These are phyloP conservation scores for Apamea epomidion DNA, from an alignment of 2,888 invertebrate species.

Conservation along the genomic window DNA sequence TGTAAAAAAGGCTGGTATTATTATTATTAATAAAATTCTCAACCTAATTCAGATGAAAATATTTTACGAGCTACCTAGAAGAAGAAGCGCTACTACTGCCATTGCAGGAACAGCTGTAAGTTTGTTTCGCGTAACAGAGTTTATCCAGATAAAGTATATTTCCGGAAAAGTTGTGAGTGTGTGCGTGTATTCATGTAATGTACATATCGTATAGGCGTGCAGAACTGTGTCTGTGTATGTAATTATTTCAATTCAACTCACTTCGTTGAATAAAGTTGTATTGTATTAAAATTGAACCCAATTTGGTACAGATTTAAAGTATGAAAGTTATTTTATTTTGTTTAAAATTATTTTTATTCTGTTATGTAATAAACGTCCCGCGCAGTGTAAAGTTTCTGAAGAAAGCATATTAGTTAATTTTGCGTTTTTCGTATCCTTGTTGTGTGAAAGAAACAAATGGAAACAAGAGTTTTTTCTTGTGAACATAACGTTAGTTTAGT, in stretches of 20 bases:
- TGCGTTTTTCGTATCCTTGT: slow-evolving; percentile 53
- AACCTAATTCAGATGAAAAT: background rate
- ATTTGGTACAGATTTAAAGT: slow-evolving; percentile 33
- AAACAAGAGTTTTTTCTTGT: slow-evolving; percentile 63
- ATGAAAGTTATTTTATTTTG: slow-evolving; percentile 44
- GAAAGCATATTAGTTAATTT: slow-evolving; percentile 42
- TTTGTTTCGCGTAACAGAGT: slow-evolving; percentile 46
- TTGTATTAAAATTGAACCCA: slow-evolving; percentile 37
- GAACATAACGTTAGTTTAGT: slow-evolving; percentile 46
- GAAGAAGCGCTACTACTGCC: slow-evolving; percentile 25
- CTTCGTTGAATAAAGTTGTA: slow-evolving; percentile 57
- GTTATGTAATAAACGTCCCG: slow-evolving; percentile 49
- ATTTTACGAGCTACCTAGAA: background rate
- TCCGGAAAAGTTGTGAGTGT: slow-evolving; percentile 14
- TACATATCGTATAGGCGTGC: background rate
- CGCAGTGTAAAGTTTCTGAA: slow-evolving; percentile 58
- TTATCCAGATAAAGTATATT: slow-evolving; percentile 4
- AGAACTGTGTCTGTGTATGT: slow-evolving; percentile 39
- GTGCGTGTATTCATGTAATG: slow-evolving; percentile 31
- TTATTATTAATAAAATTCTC: background rate
- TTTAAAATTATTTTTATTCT: slow-evolving; percentile 40
- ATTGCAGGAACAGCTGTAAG: slow-evolving; percentile 14
- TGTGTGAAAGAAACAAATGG: slow-evolving; percentile 33
- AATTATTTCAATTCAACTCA: slow-evolving; percentile 62
- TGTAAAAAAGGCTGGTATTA: background rate